Evolutionary conservation across 1,140 invertebrate genomes (phyloP), one percentile per base, ranked within the genome.

Genomic region (Heliconius himera): DNA sequence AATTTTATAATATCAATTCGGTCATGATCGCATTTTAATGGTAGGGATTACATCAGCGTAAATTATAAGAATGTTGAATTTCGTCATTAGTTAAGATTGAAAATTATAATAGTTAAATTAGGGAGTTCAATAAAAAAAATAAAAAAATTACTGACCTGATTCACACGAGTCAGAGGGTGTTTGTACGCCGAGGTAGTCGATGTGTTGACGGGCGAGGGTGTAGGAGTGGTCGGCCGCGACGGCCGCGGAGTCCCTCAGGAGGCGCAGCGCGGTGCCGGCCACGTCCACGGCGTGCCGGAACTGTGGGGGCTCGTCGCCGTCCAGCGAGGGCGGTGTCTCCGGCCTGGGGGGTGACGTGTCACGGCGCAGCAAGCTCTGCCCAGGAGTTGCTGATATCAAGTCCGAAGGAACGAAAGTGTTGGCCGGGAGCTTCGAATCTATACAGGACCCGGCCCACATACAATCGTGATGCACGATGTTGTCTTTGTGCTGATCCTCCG

Each of bases 131-230:
- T 60, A 66, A 54, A 54, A 54, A 18, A 70, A 76, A 80, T n/a
- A 38, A 75, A 79, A 71, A 77, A 70, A 26, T 54, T 80, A 93
- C 90, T 85, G 33, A 93, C 92, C 87, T 92, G 87, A 96, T 96
- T 97, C 93, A 97, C 98, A 97, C 76, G 97, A 98, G 95, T 98
- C 97, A 4, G 97, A 98, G 70, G 97, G 97, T 80, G 97, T 98
- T 84, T 97, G 97, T 4, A 97, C 96, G 70, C 97, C 97, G 56
- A 97, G 95, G 84, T 95, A 95, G 81, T 96, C 96, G 66, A 96
- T 85, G 81, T 94, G 91, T 80, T 95, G 95, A 46, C 95, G 96
- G 71, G 95, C 95, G 33, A 96, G 91, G 80, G 95, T 97, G 89
- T 97, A 97, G 78, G 97, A 96, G 86, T 97, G 97, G 90, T 97